These are phyloP conservation scores for Pangasius sanitwongsei DNA, from an alignment of 2,797 vertebrate species.

Conservation along the genomic window DNA sequence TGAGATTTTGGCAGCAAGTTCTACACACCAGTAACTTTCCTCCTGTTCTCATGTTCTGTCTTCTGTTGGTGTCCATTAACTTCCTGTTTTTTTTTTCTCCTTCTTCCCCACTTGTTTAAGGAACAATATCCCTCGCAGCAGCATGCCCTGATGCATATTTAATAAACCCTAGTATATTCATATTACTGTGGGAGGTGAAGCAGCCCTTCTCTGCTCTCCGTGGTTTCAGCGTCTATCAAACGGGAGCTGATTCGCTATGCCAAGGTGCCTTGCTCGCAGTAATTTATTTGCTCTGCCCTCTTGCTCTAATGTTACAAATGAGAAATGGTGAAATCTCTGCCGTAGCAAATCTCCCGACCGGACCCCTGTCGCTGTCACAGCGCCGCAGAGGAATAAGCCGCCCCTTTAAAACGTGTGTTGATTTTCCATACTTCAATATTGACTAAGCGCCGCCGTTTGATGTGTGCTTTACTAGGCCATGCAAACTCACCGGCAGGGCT, in stretches of 20 bases:
- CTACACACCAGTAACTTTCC: conserved; percentile 20
- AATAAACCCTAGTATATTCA: conserved; percentile 59
- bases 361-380: conserved; percentile 61
- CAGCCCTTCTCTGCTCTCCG: conserved; percentile 29
- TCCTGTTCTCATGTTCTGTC: conserved; percentile 11
- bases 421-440: conserved; percentile 92
- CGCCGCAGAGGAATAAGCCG: conserved; percentile 82
- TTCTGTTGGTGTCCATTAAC: conserved; percentile 29
- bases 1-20: neutral
- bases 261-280: conserved; percentile 66
- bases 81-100: neutral
- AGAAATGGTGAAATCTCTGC: conserved; percentile 70
- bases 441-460: conserved; percentile 93
- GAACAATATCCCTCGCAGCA: conserved; percentile 47
- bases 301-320: conserved; percentile 73
- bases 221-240: conserved; percentile 48
- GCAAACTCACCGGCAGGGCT: conserved; percentile 93
- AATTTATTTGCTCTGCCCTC: conserved; percentile 67
- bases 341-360: conserved; percentile 64
- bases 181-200: conserved; percentile 49
- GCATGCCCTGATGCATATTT: conserved; percentile 50
- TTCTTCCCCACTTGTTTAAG: conserved; percentile 39
- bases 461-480: conserved; percentile 86
- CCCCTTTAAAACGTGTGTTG: conserved; percentile 86
- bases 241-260: conserved; percentile 71